phyloP scores from a whole-genome alignment of 2,888 invertebrate genomes.

The Lordiphosa fenestrarum region DNA sequence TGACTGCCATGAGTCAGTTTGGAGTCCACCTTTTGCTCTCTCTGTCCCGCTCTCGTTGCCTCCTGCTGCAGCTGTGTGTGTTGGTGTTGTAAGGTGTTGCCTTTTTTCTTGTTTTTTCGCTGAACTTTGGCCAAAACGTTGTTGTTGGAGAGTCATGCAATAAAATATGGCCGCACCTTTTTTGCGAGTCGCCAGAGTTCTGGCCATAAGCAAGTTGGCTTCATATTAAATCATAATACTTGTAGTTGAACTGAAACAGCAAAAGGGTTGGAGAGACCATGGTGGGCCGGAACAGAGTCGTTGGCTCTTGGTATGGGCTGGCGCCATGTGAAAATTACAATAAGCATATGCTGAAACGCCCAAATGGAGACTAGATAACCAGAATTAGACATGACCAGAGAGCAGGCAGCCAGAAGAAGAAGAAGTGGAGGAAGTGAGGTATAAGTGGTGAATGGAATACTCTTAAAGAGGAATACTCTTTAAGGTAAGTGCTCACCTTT shows the following conservation, averaged over 20 bases:
- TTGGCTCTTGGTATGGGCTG: conserved; percentile 16
- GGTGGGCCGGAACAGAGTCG: neutral
- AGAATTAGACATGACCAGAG: conserved; percentile 60
- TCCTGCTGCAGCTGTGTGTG: conserved; percentile 32
- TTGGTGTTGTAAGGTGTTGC: conserved; percentile 23
- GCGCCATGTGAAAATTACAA: conserved; percentile 62
- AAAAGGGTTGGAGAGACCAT: conserved; percentile 52
- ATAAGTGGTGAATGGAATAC: no score
- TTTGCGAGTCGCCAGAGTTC: conserved; percentile 25
- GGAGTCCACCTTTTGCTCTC: conserved; percentile 26
- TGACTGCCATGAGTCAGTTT: conserved; percentile 63
- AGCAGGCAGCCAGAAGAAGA: conserved; percentile 2
- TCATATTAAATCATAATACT: conserved; percentile 56
- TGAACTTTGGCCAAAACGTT: conserved; percentile 64
- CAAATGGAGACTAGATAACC: conserved; percentile 39
- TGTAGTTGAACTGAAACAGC: conserved; percentile 30
- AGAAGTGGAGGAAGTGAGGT: neutral
- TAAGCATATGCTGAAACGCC: conserved; percentile 62
- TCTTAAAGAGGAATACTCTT: no score
- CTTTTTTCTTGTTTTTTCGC: conserved; percentile 11
- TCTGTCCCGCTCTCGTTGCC: neutral
- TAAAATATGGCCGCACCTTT: conserved; percentile 58
- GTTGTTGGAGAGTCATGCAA: conserved; percentile 63
- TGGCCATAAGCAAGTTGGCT: conserved; percentile 47
- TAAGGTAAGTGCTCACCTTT: no score